These are phyloP conservation scores for Gorsachius goisagi DNA, from an alignment of 2,113 vertebrate genomes.

Conservation along the genomic window DNA sequence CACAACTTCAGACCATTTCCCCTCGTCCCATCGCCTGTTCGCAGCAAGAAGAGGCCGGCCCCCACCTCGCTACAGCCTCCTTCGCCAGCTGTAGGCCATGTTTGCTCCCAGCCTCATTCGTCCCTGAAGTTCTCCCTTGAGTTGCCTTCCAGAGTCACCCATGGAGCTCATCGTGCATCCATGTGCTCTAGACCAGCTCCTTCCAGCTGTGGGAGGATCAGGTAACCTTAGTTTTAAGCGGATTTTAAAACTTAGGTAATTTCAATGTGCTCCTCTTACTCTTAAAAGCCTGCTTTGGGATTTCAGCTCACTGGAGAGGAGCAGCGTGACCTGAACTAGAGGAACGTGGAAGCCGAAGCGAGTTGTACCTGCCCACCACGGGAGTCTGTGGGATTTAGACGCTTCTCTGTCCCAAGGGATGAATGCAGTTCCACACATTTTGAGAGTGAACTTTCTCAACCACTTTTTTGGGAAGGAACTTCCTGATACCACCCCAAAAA, in stretches of 20 bases:
- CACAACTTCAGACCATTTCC: too few species aligned
- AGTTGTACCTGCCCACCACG: neutral
- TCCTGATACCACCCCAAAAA: neutral
- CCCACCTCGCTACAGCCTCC: neutral
- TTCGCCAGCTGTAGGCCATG: neutral
- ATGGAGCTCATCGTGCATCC: neutral
- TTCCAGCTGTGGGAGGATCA: neutral
- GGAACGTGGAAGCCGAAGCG: neutral
- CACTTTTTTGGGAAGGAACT: neutral
- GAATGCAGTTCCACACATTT: rapidly evolving
- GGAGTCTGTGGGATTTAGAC: neutral
- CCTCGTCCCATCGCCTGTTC: too few species aligned
- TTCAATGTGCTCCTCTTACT: neutral
- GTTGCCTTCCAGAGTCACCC: neutral
- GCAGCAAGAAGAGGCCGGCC: too few species aligned
- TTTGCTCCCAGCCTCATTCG: neutral
- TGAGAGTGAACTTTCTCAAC: neutral
- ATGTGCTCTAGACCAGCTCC: neutral
- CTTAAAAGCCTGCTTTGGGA: neutral
- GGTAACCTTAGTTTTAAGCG: neutral
- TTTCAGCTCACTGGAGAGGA: neutral
- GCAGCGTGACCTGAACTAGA: neutral
- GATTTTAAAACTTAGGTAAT: neutral
- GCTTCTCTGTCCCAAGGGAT: neutral
- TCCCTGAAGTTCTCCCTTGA: neutral